phyloP scores from a whole-genome alignment of 2,888 invertebrate genomes.

The Aproaerema taeniolella region DNA sequence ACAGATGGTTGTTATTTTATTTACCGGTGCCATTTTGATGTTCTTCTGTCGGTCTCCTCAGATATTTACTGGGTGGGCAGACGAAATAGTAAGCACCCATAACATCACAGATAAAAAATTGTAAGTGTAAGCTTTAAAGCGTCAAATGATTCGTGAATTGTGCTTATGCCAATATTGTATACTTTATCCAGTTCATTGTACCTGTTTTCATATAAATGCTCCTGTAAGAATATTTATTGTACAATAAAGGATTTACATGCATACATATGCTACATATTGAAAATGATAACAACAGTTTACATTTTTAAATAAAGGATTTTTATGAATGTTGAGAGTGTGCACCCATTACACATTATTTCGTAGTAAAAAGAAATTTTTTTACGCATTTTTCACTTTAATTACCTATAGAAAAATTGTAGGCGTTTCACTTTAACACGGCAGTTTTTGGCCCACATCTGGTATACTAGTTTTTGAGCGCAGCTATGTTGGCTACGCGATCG shows the following conservation, averaged over 20 bases:
- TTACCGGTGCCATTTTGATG: constrained; percentile 43
- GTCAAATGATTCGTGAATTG: too few species aligned
- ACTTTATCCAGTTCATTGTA: neutral
- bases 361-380: too few species aligned
- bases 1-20: constrained; percentile 53
- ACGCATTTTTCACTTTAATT: too few species aligned
- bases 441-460: neutral
- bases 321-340: too few species aligned
- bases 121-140: constrained; percentile 29
- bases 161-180: too few species aligned
- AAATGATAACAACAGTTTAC: neutral
- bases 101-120: constrained; percentile 26
- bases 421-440: too few species aligned
- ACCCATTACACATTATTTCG: too few species aligned
- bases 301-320: neutral
- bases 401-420: too few species aligned
- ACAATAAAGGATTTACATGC: too few species aligned
- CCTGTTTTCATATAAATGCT: neutral
- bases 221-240: too few species aligned
- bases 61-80: constrained; percentile 58
- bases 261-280: neutral
- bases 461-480: too few species aligned
- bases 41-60: constrained; percentile 63
- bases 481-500: too few species aligned
- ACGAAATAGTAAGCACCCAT: constrained; percentile 17